phyloP scores from a whole-genome alignment of 2,888 invertebrate genomes.

The Lithosia quadra region DNA sequence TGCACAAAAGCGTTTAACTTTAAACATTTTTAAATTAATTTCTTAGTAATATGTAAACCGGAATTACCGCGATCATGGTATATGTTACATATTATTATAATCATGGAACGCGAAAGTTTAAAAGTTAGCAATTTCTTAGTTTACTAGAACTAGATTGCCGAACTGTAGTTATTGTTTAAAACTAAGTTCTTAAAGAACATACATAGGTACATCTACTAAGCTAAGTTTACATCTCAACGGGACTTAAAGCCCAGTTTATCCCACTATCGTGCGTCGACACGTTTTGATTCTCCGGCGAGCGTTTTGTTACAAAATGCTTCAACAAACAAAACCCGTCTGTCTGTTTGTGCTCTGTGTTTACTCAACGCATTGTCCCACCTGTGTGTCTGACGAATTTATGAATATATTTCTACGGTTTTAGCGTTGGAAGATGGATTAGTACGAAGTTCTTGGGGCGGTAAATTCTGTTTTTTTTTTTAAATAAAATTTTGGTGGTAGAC shows the following conservation, averaged over 20 bases:
- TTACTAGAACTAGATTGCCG: too few species aligned
- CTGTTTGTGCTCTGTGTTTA: conserved; percentile 43
- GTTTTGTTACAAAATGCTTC: conserved; percentile 34
- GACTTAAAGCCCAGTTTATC: conserved; percentile 18
- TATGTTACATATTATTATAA: too few species aligned
- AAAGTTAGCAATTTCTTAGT: too few species aligned
- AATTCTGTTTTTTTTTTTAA: not conserved
- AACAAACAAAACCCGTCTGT: conserved; percentile 32
- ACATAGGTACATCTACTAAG: not conserved
- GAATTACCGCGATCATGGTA: too few species aligned
- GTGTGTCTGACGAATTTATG: conserved; percentile 26
- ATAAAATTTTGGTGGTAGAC: too few species aligned
- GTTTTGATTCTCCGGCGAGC: conserved; percentile 20
- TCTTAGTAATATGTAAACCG: too few species aligned
- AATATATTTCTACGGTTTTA: conserved; percentile 18
- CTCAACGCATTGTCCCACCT: conserved; percentile 48
- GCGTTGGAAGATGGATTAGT: conserved; percentile 5
- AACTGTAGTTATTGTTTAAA: not conserved
- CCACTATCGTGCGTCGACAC: conserved; percentile 16
- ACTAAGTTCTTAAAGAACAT: not conserved
- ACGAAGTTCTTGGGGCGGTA: not conserved
- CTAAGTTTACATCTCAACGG: not conserved
- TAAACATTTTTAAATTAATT: too few species aligned
- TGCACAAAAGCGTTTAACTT: too few species aligned
- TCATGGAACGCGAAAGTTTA: too few species aligned